Evolutionary conservation across 2,113 vertebrate genomes (phyloP).

Genomic region (Perca fluviatilis): DNA sequence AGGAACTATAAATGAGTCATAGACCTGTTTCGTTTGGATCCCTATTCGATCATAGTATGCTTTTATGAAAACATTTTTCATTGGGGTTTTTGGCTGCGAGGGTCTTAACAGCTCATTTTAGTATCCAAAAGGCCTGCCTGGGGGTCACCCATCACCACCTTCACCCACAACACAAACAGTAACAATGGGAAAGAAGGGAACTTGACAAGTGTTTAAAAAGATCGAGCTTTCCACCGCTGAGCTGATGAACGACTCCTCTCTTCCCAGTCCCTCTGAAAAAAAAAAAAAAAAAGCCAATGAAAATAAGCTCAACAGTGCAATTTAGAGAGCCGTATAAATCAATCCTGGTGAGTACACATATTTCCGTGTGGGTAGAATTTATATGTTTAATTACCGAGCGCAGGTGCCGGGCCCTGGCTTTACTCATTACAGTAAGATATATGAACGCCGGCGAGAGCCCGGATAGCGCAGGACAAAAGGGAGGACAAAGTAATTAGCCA

Average conservation of each 20-base stretch:
- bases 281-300: constrained; percentile 61
- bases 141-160: neutral
- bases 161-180: constrained; percentile 27
- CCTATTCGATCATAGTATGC: neutral
- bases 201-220: constrained; percentile 71
- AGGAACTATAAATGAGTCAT: constrained; percentile 46
- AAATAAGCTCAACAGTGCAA: constrained; percentile 84
- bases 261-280: constrained; percentile 53
- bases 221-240: constrained; percentile 63
- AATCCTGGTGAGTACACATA: constrained; percentile 83
- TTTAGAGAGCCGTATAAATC: constrained; percentile 85
- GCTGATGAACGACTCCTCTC: constrained; percentile 77
- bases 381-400: constrained; percentile 88
- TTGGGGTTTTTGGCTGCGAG: constrained; percentile 19
- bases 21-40: constrained; percentile 60
- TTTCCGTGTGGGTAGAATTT: constrained; percentile 86
- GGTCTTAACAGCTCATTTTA: constrained; percentile 28
- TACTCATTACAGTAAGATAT: constrained; percentile 88
- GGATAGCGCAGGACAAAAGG: constrained; percentile 83
- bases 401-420: constrained; percentile 84
- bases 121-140: constrained; percentile 13
- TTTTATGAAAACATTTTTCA: constrained; percentile 60
- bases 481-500: constrained; percentile 87
- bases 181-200: constrained; percentile 40
- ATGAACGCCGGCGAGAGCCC: constrained; percentile 78